Evolutionary conservation across 2,888 invertebrate species (phyloP).

Genomic region (Synanthedon tipuliformis): DNA sequence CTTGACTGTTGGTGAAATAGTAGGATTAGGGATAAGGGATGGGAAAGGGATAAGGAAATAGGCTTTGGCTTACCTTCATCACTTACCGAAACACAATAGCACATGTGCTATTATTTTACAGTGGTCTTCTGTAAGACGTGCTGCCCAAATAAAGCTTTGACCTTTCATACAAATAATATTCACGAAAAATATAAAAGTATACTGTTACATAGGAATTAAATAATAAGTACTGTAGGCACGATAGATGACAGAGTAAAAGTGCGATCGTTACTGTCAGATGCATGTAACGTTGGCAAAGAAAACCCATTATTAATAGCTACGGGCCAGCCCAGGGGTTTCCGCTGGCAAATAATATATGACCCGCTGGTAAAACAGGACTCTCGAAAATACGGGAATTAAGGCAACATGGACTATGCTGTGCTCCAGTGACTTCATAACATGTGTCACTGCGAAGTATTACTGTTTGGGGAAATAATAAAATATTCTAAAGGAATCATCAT

Average conservation of each 20-base stretch:
- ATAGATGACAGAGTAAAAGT: conserved; percentile 49
- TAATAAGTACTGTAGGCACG: conserved; percentile 6
- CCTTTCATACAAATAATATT: not conserved
- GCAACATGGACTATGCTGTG: not conserved
- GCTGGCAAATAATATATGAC: conserved; percentile 45
- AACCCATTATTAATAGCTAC: conserved; percentile 54
- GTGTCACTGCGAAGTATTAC: too few relatives aligned
- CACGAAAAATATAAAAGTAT: too few relatives aligned
- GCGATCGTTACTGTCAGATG: conserved; percentile 61
- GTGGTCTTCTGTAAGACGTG: too few relatives aligned
- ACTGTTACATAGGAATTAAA: not conserved
- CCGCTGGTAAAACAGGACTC: conserved; percentile 27
- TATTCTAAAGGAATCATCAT: too few relatives aligned
- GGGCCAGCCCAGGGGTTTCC: conserved; percentile 36
- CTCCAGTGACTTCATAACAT: not conserved
- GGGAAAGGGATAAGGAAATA: too few relatives aligned
- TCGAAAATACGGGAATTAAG: conserved; percentile 16
- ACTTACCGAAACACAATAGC: too few relatives aligned
- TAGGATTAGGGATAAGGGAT: too few relatives aligned
- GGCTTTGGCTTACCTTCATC: too few relatives aligned
- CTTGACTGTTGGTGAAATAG: too few relatives aligned
- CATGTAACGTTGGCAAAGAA: conserved; percentile 49
- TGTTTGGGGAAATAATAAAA: too few relatives aligned
- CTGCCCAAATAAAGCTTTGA: too few relatives aligned
- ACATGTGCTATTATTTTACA: too few relatives aligned